Evolutionary conservation across 2,113 vertebrate species (phyloP), one percentile per base, ranked within the genome.

Genomic region (Poecilia latipinna): DNA sequence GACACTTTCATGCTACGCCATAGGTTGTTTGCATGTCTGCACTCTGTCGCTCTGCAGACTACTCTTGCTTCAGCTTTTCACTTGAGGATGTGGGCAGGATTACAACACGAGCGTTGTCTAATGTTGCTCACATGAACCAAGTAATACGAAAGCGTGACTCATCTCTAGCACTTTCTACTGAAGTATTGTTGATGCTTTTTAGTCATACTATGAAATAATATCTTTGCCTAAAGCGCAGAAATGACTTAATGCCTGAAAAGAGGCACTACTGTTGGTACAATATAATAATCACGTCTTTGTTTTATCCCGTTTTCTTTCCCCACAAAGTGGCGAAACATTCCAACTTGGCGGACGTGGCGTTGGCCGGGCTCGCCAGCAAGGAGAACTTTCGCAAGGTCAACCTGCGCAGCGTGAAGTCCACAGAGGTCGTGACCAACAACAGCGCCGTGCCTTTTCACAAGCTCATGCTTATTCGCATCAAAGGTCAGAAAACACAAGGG

Each of bases 401-500:
- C 87, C 89, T 95, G 74, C 92, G 95, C 68, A 94, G 86, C 7
- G 92, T 94, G 48, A 95, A 94, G 75, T 94, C 93, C 72, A 94
- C 94, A 0, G 94, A 95, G 12, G 94, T 94, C 37, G 91, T 94
- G 77, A 95, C 94, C 75, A 95, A 95, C 85, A 95, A 95, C 93
- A 95, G 95, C 4, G 74, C 93, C 0, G 74, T 94, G 72, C 95
- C 95, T 63, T 96, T 92, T 88, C 85, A 94, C 83, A 95, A 94
- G 69, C 93, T 95, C 74, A 95, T 95, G 95, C 94, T 96, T 11
- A 94, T 96, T 61, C 93, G 94, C 60, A 93, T 96, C 71, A 96
- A 96, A 95, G 95, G 95, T 95, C 78, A 77, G 90, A 32, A 37
- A 32, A 75, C 42, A 24, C 0, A 8, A 32, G 1, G 24, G 7